Evolutionary conservation across 2,888 invertebrate genomes (phyloP).

Genomic region (Acleris literana): DNA sequence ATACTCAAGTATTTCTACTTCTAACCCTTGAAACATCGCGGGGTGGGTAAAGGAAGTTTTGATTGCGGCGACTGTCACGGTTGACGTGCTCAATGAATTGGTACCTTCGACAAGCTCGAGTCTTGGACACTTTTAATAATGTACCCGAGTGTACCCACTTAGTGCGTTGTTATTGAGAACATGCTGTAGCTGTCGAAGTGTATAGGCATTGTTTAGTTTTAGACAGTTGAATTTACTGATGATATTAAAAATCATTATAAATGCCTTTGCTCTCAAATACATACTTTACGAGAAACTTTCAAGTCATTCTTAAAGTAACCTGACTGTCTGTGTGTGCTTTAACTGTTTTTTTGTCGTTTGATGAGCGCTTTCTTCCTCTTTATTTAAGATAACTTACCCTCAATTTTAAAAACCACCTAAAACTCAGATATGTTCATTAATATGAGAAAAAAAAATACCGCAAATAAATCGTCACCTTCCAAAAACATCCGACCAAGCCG

Average conservation of each 20-base stretch:
- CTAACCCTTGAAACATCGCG: conserved; percentile 40
- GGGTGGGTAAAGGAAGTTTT: conserved; percentile 64
- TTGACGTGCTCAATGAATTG: conserved; percentile 70
- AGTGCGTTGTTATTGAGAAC: conserved; percentile 27
- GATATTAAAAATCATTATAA: no score
- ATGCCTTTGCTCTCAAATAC: no score
- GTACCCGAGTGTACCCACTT: conserved; percentile 27
- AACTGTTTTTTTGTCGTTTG: no score
- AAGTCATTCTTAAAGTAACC: no score
- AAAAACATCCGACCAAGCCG: conserved; percentile 18
- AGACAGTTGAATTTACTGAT: no score
- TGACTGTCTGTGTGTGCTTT: no score
- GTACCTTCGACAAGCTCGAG: conserved; percentile 31
- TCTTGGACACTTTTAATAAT: conserved; percentile 37
- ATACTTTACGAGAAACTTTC: no score
- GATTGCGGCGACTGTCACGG: conserved; percentile 76
- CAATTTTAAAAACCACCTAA: not conserved
- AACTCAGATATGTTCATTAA: not conserved
- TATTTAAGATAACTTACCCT: no score
- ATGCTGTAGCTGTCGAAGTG: not conserved
- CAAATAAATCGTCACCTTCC: conserved; percentile 13
- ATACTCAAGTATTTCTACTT: conserved; percentile 19
- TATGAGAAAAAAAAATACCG: not conserved
- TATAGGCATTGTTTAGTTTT: not conserved
- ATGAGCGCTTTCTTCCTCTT: no score